Conservation (phyloP, 1,140 invertebrate species). For the Pseudomyrmex dendroicus region DNA sequence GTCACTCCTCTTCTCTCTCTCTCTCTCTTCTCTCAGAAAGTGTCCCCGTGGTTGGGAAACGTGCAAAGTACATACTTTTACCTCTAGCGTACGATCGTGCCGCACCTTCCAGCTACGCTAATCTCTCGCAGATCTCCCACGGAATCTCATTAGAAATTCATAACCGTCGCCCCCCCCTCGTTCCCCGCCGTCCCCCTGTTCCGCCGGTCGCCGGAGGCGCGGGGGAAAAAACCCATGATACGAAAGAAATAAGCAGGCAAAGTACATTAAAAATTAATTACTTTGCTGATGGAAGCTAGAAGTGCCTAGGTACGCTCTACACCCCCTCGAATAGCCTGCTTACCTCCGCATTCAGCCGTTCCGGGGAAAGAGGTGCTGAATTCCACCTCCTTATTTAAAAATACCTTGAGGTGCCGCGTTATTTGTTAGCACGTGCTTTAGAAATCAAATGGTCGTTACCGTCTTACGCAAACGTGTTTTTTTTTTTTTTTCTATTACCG, state of each 20-base stretch:
- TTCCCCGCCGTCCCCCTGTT: conserved; percentile 41
- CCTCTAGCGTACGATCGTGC: conserved; percentile 61
- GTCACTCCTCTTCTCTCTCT: conserved; percentile 63
- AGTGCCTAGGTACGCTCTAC: conserved; percentile 79
- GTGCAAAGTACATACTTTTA: conserved; percentile 79
- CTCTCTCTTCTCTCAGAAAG: conserved; percentile 47
- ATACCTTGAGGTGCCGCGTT: conserved; percentile 60
- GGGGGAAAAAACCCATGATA: conserved; percentile 82
- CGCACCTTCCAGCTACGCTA: conserved; percentile 78
- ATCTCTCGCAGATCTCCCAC: conserved; percentile 85
- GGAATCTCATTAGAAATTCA: conserved; percentile 86
- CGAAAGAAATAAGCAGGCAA: conserved; percentile 85
- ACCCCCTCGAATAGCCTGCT: conserved; percentile 69
- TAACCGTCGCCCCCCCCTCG: conserved; percentile 79
- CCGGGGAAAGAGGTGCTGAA: conserved; percentile 52
- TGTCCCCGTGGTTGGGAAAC: conserved; percentile 74
- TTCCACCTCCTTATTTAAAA: conserved; percentile 69
- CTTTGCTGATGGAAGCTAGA: conserved; percentile 85
- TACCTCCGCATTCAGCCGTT: conserved; percentile 57
- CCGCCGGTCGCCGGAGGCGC: conserved; percentile 61
- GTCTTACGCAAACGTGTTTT: neutral
- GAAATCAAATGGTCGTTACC: conserved; percentile 57
- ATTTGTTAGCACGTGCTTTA: conserved; percentile 58
- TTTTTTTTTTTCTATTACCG: neutral
- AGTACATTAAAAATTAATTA: conserved; percentile 86